Conservation (phyloP, 2,888 invertebrate species). For the Drosophila gaucha region DNA sequence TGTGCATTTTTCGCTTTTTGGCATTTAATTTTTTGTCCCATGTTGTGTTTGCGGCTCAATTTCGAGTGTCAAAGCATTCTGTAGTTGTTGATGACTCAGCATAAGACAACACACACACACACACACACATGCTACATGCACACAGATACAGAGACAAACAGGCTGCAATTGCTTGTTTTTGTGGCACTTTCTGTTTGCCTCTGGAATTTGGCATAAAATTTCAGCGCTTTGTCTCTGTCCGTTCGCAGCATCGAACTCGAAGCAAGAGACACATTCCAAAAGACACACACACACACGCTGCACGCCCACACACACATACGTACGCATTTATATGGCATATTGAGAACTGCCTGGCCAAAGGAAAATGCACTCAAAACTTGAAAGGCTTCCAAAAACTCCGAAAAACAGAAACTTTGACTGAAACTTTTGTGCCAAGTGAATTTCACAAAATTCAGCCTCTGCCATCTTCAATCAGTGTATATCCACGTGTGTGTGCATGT, state of each 20-base stretch:
- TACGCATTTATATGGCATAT: conserved; percentile 11
- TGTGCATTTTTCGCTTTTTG: conserved; percentile 69
- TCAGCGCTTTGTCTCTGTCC: conserved; percentile 32
- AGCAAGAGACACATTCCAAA: conserved; percentile 5
- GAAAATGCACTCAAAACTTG: conserved; percentile 35
- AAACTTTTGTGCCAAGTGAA: conserved; percentile 47
- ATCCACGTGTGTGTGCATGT: conserved; percentile 1
- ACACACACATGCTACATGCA: conserved; percentile 1
- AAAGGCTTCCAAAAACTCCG: conserved; percentile 34
- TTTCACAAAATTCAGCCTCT: conserved; percentile 29
- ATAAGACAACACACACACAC: conserved; percentile 21
- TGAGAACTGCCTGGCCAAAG: conserved; percentile 9
- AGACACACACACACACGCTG: neutral
- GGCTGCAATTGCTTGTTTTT: conserved; percentile 39
- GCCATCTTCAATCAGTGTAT: neutral
- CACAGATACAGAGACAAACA: neutral
- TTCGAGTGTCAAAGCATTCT: conserved; percentile 69
- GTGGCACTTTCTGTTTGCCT: conserved; percentile 24
- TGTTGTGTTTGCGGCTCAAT: conserved; percentile 65
- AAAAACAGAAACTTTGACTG: conserved; percentile 44
- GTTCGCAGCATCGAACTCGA: conserved; percentile 23
- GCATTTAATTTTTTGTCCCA: conserved; percentile 55
- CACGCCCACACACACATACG: conserved; percentile 5
- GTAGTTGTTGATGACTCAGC: conserved; percentile 68
- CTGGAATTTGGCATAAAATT: conserved; percentile 54